Conservation (phyloP, 2,888 invertebrate species). For the Nymphalis urticae region DNA sequence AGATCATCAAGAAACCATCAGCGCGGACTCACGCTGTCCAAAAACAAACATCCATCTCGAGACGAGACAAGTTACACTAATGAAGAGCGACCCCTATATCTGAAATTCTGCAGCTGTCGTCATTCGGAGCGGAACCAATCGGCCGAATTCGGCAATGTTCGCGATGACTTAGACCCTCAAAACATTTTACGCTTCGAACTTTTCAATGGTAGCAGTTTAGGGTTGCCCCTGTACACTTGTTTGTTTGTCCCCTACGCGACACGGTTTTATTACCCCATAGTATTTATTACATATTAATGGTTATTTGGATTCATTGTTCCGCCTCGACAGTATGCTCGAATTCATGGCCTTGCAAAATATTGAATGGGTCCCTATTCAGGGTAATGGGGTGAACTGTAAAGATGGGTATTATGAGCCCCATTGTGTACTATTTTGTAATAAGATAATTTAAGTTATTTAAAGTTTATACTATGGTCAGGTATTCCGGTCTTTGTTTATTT, state of each 20-base stretch:
- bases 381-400: conserved; percentile 61
- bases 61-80: conserved; percentile 78
- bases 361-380: conserved; percentile 59
- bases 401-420: conserved; percentile 55
- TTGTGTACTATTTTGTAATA: conserved; percentile 60
- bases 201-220: conserved; percentile 48
- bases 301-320: conserved; percentile 81
- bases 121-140: conserved; percentile 79
- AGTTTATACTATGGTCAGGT: conserved; percentile 37
- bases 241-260: conserved; percentile 76
- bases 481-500: conserved; percentile 16
- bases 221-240: conserved; percentile 75
- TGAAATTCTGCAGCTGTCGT: conserved; percentile 79
- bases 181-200: conserved; percentile 53
- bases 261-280: conserved; percentile 77
- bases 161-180: conserved; percentile 58
- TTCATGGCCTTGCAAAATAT: conserved; percentile 75
- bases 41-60: conserved; percentile 80
- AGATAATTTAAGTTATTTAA: conserved; percentile 52
- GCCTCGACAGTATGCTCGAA: conserved; percentile 78
- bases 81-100: conserved; percentile 77
- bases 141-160: conserved; percentile 59
- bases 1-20: conserved; percentile 76
- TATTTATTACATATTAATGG: conserved; percentile 83
- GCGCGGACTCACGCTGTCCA: conserved; percentile 65